These are phyloP conservation scores for Buteo buteo DNA, from an alignment of 2,113 vertebrate genomes.

Conservation along the genomic window DNA sequence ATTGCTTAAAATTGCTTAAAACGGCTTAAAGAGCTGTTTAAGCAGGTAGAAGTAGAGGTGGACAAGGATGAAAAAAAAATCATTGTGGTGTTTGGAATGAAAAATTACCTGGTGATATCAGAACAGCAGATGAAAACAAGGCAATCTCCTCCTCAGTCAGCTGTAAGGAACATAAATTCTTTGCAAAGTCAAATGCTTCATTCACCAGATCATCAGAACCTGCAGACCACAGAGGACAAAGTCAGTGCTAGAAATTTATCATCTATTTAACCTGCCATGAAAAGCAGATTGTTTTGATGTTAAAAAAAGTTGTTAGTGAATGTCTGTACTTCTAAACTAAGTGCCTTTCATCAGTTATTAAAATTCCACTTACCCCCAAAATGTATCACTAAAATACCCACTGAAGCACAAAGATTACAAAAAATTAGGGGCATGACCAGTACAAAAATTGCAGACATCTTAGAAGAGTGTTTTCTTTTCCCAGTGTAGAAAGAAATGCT, in stretches of 20 bases:
- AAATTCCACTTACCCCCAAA: not conserved
- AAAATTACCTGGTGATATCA: constrained; percentile 94
- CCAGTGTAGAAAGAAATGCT: not conserved
- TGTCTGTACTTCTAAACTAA: not conserved
- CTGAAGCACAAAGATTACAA: not conserved
- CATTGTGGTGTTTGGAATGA: not conserved
- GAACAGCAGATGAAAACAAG: constrained; percentile 96
- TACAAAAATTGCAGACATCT: not conserved
- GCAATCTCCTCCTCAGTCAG: constrained; percentile 98
- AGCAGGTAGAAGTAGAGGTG: not conserved
- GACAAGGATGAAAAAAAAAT: not conserved
- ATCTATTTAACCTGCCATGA: not conserved
- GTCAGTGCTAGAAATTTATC: constrained; percentile 2
- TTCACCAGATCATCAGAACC: constrained; percentile 97
- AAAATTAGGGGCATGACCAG: not conserved
- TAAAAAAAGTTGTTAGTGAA: not conserved
- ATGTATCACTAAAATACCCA: not conserved
- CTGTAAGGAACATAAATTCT: constrained; percentile 96
- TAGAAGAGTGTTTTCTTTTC: not conserved
- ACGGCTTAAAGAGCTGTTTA: not conserved
- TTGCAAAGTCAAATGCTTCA: constrained; percentile 97
- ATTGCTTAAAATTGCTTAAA: not conserved
- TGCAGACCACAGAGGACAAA: constrained; percentile 59
- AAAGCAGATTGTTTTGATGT: not conserved
- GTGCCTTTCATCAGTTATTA: not conserved